phyloP scores from a whole-genome alignment of 2,113 vertebrate species.

The Nettapus auritus region DNA sequence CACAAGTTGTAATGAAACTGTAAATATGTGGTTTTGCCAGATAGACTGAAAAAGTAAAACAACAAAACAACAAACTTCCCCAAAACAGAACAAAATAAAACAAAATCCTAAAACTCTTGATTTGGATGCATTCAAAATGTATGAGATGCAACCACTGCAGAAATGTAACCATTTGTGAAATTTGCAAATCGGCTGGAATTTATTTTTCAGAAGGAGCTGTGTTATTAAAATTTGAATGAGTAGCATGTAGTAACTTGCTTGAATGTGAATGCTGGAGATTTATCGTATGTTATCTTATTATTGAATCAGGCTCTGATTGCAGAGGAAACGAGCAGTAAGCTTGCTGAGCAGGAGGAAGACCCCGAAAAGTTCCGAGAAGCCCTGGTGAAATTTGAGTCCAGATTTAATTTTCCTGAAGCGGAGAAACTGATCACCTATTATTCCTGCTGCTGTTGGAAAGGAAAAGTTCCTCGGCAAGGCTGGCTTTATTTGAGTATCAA shows the following conservation, averaged over 20 bases:
- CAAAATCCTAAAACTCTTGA: not conserved
- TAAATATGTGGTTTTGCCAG: not conserved
- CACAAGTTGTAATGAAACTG: not conserved
- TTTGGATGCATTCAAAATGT: not conserved
- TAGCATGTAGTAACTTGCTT: not conserved
- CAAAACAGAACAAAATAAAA: not conserved
- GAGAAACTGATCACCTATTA: slow-evolving; percentile 94
- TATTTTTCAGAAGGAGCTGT: not conserved
- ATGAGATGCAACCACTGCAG: not conserved
- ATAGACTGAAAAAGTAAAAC: not conserved
- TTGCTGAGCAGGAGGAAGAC: slow-evolving; percentile 90
- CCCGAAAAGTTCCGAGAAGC: slow-evolving; percentile 92
- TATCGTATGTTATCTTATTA: not conserved
- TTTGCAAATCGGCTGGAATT: not conserved
- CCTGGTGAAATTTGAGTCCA: slow-evolving; percentile 88
- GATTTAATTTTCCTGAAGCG: slow-evolving; percentile 90
- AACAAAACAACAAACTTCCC: not conserved
- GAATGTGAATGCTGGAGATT: not conserved
- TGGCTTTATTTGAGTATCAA: slow-evolving; percentile 97
- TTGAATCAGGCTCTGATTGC: slow-evolving; percentile 90
- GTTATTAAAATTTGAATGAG: not conserved
- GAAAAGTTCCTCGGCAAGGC: slow-evolving; percentile 95
- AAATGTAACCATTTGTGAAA: not conserved
- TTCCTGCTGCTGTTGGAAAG: slow-evolving; percentile 98
- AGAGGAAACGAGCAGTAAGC: slow-evolving; percentile 88